phyloP scores from a whole-genome alignment of 1,140 invertebrate species.

The Bombus ignitus region DNA sequence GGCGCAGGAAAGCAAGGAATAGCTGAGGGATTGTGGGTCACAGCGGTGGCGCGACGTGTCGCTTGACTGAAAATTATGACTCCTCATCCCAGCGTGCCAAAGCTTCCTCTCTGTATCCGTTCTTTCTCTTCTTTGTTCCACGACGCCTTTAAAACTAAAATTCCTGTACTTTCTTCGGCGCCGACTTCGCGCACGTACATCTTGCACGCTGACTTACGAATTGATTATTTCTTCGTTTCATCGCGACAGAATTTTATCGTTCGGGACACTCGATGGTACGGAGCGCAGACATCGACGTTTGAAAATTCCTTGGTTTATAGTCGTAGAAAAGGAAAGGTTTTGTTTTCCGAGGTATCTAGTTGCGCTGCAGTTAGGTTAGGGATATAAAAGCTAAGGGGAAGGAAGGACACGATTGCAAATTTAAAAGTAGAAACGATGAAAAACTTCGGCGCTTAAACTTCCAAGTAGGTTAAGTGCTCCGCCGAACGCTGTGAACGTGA shows the following conservation, averaged over 20 bases:
- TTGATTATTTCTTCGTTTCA: not conserved
- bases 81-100: slow-evolving; percentile 73
- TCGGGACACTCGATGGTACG: not conserved
- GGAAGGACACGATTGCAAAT: not conserved
- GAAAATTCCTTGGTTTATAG: slow-evolving; percentile 15
- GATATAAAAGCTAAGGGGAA: not conserved
- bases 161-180: slow-evolving; percentile 52
- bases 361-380: not conserved
- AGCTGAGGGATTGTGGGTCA: slow-evolving; percentile 65
- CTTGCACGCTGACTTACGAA: not conserved
- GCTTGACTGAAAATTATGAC: slow-evolving; percentile 76
- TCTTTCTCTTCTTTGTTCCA: not conserved
- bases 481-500: not conserved
- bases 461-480: slow-evolving; percentile 18
- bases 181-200: slow-evolving; percentile 1
- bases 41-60: slow-evolving; percentile 67
- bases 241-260: slow-evolving; percentile 3
- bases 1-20: not conserved
- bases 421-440: not conserved
- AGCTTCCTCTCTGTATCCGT: slow-evolving; percentile 23
- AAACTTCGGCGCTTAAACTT: not conserved
- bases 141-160: slow-evolving; percentile 64
- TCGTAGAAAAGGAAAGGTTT: not conserved
- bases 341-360: not conserved
- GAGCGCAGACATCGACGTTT: not conserved